Evolutionary conservation across 1,140 invertebrate species (phyloP).

Genomic region (Nasonia longicornis): DNA sequence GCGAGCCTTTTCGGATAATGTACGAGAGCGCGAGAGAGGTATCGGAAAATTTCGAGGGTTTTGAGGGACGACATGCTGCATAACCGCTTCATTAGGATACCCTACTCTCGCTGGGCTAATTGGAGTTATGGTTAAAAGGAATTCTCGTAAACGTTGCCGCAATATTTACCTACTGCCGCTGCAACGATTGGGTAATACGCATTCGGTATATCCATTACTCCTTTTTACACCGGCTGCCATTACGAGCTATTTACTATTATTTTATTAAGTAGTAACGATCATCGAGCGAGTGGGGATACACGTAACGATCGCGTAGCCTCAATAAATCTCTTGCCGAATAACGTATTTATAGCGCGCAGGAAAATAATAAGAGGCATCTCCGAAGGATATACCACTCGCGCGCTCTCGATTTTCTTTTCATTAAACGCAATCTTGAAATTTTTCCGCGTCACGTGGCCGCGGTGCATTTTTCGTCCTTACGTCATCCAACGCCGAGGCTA

Average conservation of each 20-base stretch:
- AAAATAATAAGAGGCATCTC: neutral
- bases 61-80: neutral
- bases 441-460: conserved; percentile 32
- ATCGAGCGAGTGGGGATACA: neutral
- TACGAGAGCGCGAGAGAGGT: neutral
- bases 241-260: neutral
- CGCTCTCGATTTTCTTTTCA: neutral
- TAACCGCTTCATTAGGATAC: neutral
- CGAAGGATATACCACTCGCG: neutral
- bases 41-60: neutral
- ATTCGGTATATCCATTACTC: neutral
- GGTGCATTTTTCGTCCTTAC: conserved; percentile 29
- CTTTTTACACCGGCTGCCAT: neutral
- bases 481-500: neutral
- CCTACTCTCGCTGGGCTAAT: neutral
- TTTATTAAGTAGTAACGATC: neutral
- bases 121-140: conserved; percentile 3
- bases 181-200: neutral
- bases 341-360: neutral
- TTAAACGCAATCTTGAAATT: neutral
- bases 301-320: neutral
- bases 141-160: conserved; percentile 2
- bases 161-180: neutral
- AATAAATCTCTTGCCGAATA: neutral
- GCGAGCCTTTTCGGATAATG: conserved; percentile 45